Percentiles rank a stretch among this genome's conserved stretches.
phyloP scores from a whole-genome alignment of 2,113 vertebrate species.

The Thunnus maccoyii region DNA sequence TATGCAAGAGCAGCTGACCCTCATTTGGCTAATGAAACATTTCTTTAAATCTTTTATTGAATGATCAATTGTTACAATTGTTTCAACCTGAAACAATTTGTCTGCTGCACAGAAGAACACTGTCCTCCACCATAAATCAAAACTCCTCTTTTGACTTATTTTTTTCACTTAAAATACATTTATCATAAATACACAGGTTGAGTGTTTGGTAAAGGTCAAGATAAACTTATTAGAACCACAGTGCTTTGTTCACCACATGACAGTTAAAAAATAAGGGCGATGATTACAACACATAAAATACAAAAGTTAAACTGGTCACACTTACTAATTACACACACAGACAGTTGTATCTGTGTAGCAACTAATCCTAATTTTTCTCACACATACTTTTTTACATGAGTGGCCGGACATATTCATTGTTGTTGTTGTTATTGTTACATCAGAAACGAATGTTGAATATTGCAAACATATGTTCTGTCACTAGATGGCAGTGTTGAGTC shows the following conservation, averaged over 20 bases:
- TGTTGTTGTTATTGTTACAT: background rate
- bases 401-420: background rate
- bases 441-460: background rate
- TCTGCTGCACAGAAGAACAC: background rate
- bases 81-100: background rate
- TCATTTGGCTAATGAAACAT: background rate
- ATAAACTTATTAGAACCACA: background rate
- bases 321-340: no score
- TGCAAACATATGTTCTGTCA: background rate
- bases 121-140: background rate
- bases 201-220: background rate
- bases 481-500: conserved; percentile 53
- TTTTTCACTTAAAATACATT: background rate
- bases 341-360: background rate
- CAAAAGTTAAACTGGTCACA: background rate
- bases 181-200: background rate
- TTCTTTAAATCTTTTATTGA: background rate
- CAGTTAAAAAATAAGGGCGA: background rate
- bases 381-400: no score
- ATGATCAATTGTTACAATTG: background rate
- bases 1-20: conserved; percentile 19
- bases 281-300: background rate
- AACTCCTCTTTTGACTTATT: background rate
- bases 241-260: background rate
- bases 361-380: background rate